phyloP scores from a whole-genome alignment of 2,888 invertebrate species.

The Coleophora deauratella region DNA sequence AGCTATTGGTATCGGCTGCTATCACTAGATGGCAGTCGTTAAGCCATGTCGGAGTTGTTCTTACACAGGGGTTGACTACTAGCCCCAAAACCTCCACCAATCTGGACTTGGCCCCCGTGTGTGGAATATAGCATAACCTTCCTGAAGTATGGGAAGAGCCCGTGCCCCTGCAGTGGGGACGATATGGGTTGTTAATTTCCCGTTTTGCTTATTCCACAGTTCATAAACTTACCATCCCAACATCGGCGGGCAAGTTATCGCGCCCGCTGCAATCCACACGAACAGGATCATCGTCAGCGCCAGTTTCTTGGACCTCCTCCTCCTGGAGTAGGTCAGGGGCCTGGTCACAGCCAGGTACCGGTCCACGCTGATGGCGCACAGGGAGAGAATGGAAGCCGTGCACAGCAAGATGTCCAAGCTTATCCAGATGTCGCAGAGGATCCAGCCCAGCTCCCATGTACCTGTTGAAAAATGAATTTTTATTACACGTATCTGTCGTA shows the following conservation, averaged over 20 bases:
- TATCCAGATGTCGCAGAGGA: conserved; percentile 93
- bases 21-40: too few relatives aligned
- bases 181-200: too few relatives aligned
- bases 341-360: conserved; percentile 95
- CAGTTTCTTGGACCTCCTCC: conserved; percentile 87
- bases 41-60: too few relatives aligned
- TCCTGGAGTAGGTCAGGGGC: conserved; percentile 92
- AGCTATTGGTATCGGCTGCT: too few relatives aligned
- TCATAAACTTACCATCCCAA: conserved; percentile 86
- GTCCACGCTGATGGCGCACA: conserved; percentile 94
- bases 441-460: conserved; percentile 91
- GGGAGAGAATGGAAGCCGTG: conserved; percentile 93
- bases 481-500: too few relatives aligned
- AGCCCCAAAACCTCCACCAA: too few relatives aligned
- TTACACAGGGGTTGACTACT: too few relatives aligned
- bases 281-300: conserved; percentile 90
- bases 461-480: conserved; percentile 59
- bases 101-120: too few relatives aligned
- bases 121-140: too few relatives aligned
- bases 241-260: conserved; percentile 96
- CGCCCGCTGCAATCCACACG: conserved; percentile 92
- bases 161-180: too few relatives aligned
- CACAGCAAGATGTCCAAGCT: conserved; percentile 94
- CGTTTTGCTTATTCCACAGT: too few relatives aligned
- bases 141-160: too few relatives aligned